A percentile compares a stretch with the other conserved stretches of the same genome.
These are phyloP conservation scores for Hemicordylus capensis DNA, from an alignment of 2,113 vertebrate species.

Conservation along the genomic window DNA sequence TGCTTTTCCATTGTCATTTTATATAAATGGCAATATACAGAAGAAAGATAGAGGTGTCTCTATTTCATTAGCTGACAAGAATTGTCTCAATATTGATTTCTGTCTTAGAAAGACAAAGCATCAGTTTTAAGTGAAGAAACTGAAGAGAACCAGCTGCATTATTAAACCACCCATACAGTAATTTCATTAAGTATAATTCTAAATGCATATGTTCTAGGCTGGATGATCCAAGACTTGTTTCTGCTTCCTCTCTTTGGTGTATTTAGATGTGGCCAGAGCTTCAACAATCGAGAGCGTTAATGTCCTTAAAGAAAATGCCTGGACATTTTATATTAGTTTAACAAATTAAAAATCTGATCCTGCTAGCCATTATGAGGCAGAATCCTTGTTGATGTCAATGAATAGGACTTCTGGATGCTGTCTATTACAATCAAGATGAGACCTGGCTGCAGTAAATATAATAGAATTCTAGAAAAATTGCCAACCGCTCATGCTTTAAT, in stretches of 20 bases:
- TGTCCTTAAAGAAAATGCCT: conserved; percentile 17
- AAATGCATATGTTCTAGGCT: conserved; percentile 36
- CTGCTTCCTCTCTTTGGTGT: conserved; percentile 19
- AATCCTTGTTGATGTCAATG: neutral
- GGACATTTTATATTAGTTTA: conserved; percentile 46
- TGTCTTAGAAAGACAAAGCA: conserved; percentile 30
- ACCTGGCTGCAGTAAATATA: neutral
- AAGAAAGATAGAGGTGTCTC: too few relatives aligned
- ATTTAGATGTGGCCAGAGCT: conserved; percentile 14
- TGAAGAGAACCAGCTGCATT: conserved; percentile 36
- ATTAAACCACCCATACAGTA: conserved; percentile 47
- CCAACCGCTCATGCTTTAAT: neutral
- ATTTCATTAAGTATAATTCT: conserved; percentile 36
- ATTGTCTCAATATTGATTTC: conserved; percentile 16
- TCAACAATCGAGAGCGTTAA: conserved; percentile 33
- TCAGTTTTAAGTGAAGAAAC: conserved; percentile 13
- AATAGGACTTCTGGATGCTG: conserved; percentile 26
- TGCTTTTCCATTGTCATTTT: neutral
- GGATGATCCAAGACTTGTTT: conserved; percentile 38
- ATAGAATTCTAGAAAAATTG: neutral
- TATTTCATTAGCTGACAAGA: neutral
- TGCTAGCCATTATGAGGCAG: conserved; percentile 27
- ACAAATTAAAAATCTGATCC: conserved; percentile 29
- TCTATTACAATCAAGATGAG: neutral
- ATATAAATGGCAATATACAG: neutral